Conservation (phyloP, 1,140 invertebrate species). For the Galleria mellonella region DNA sequence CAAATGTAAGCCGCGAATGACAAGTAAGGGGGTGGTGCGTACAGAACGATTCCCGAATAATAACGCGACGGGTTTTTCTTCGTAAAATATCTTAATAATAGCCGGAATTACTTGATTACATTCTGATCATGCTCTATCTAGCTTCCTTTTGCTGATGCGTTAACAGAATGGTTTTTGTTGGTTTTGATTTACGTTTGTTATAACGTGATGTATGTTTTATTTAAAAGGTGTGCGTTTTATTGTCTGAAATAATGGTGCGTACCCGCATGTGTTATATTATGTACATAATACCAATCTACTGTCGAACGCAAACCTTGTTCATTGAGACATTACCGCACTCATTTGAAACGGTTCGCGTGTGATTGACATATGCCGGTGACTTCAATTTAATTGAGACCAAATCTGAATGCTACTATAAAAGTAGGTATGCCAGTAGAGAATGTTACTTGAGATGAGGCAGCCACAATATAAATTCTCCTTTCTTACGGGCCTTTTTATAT, state of each 20-base stretch:
- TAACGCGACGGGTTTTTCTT: slow-evolving; percentile 54
- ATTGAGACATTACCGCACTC: no score
- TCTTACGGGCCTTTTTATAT: slow-evolving; percentile 52
- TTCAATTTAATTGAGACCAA: not conserved
- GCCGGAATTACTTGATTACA: slow-evolving; percentile 55
- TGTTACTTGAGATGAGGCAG: slow-evolving; percentile 4
- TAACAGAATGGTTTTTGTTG: slow-evolving; percentile 41
- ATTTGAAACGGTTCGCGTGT: no score
- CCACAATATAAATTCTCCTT: slow-evolving; percentile 37
- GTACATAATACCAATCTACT: no score
- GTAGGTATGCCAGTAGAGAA: not conserved
- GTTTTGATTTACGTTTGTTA: slow-evolving; percentile 50
- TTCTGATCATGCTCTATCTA: slow-evolving; percentile 57
- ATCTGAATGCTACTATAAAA: not conserved
- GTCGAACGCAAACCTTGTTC: no score
- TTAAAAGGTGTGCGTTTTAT: slow-evolving; percentile 43
- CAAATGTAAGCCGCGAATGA: slow-evolving; percentile 58
- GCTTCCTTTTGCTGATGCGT: slow-evolving; percentile 51
- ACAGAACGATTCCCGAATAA: slow-evolving; percentile 61
- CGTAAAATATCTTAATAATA: slow-evolving; percentile 70
- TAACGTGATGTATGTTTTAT: slow-evolving; percentile 52
- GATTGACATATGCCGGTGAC: no score
- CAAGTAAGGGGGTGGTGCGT: slow-evolving; percentile 56
- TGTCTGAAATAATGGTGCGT: slow-evolving; percentile 4
- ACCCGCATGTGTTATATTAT: not conserved